Evolutionary conservation across 2,113 vertebrate species (phyloP), one percentile per base, ranked within the genome.

Genomic region (Lasiurus cinereus): DNA sequence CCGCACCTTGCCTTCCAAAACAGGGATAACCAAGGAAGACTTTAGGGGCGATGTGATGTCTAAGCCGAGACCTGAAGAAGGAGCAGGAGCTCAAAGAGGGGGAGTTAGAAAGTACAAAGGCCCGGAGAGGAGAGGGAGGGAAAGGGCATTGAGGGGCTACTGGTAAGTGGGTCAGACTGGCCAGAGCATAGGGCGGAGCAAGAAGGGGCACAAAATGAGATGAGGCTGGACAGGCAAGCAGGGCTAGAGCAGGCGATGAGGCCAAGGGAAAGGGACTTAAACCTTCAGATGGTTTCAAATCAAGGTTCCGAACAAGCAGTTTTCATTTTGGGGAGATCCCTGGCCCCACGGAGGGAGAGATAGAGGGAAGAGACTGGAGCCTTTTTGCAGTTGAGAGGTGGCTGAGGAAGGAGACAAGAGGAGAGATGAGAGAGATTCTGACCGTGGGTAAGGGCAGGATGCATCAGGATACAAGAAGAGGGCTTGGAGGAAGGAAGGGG

Each of bases 31-130:
- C 64, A 64, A 46, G 48, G 77, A 90, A 94, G 82, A 72, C 62
- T 93, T 83, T 90, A 39, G 29, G 80, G 83, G 93, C 21, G 80
- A 94, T 19, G 48, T 59, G 80, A 82, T 48, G 12, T 22, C 90
- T 80, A 27, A 64, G 39, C 50, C 54, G 50, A 64, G 33, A 64
- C n/a, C 62, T n/a, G 15, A 94, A 70, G 56, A 48, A 43, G 70
- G 43, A 70, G 39, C 79, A 79, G 73, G 56, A 59, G 43, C 1
- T 84, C 39, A 6, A 85, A 69, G 31, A 66, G n/a, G n/a, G n/a
- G 4, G 16, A 54, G 77, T 79, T 76, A 67, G 29, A 66, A 69
- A 54, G n/a, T n/a, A 14, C 52, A 67, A 87, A 64, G 16, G n/a
- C 6, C 16, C 50, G 46, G 27, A 77, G 54, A 84, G 14, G 21